A percentile compares a stretch with the other conserved stretches of the same genome.
Evolutionary conservation across 2,888 invertebrate species (phyloP).

Genomic region (Eurois occulta): DNA sequence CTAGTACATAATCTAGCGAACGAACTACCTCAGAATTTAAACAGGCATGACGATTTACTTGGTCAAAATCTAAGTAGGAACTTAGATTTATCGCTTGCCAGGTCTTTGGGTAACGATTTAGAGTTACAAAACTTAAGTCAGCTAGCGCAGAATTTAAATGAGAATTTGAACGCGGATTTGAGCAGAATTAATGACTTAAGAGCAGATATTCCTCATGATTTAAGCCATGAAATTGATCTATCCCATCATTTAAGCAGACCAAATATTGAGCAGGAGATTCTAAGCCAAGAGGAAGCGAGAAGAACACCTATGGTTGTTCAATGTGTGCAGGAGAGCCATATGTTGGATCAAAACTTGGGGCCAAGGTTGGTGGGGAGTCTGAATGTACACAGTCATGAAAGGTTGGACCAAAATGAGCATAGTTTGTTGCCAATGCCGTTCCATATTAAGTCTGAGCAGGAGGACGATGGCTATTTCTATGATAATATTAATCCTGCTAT

Average conservation of each 20-base stretch:
- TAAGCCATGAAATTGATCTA: conserved; percentile 79
- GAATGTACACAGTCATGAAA: conserved; percentile 61
- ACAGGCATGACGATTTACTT: conserved; percentile 75
- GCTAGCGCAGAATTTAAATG: conserved; percentile 77
- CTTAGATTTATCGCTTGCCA: conserved; percentile 64
- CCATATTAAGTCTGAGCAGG: conserved; percentile 86
- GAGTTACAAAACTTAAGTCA: conserved; percentile 79
- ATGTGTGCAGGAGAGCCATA: conserved; percentile 65
- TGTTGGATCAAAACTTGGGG: conserved; percentile 72
- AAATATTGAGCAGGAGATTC: conserved; percentile 75
- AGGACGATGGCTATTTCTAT: conserved; percentile 86
- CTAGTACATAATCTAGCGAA: conserved; percentile 75
- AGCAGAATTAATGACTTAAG: conserved; percentile 70
- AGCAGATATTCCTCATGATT: conserved; percentile 73
- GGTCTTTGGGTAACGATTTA: conserved; percentile 67
- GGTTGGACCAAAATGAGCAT: conserved; percentile 75
- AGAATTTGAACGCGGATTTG: conserved; percentile 76
- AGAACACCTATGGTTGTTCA: conserved; percentile 69
- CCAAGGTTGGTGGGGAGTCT: conserved; percentile 65
- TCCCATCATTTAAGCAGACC: conserved; percentile 79
- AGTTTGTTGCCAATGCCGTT: conserved; percentile 80
- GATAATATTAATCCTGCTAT: conserved; percentile 80
- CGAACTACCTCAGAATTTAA: conserved; percentile 77
- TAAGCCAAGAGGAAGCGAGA: conserved; percentile 68
- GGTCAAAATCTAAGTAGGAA: conserved; percentile 67